These are phyloP conservation scores for Chionoecetes opilio DNA, from an alignment of 1,140 invertebrate species.

Conservation along the genomic window DNA sequence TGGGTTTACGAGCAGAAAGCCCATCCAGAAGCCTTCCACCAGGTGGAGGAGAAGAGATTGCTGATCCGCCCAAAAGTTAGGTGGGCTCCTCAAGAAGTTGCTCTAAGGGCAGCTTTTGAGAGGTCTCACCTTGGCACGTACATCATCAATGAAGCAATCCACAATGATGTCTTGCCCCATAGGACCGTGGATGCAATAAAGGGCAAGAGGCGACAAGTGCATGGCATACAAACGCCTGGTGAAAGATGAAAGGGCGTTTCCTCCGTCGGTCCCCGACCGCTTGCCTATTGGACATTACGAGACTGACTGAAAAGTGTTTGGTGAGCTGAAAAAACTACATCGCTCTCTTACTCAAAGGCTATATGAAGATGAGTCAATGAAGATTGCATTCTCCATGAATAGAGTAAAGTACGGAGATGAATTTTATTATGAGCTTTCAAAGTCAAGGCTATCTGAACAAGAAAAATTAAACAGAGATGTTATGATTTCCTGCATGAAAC, in stretches of 20 bases:
- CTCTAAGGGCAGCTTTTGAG: slow-evolving; percentile 61
- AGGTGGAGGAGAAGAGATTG: no score
- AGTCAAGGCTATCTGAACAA: slow-evolving; percentile 47
- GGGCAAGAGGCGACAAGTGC: no score
- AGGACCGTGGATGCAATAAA: no score
- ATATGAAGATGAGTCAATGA: slow-evolving; percentile 50
- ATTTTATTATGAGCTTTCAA: slow-evolving; percentile 55
- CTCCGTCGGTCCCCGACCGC: background rate
- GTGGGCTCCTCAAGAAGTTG: slow-evolving; percentile 56
- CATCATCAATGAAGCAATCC: no score
- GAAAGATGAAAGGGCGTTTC: slow-evolving; percentile 35
- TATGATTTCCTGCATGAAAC: slow-evolving; percentile 28
- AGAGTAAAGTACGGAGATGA: slow-evolving; percentile 64
- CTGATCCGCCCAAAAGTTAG: no score
- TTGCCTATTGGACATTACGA: no score
- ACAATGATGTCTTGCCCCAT: no score
- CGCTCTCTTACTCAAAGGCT: slow-evolving; percentile 56
- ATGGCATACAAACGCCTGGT: no score
- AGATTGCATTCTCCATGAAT: slow-evolving; percentile 46
- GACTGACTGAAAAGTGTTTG: slow-evolving; percentile 60
- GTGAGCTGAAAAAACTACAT: slow-evolving; percentile 64
- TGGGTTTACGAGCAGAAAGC: no score
- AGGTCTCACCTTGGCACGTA: background rate
- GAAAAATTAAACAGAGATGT: slow-evolving; percentile 45
- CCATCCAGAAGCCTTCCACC: no score